Evolutionary conservation across 2,797 vertebrate genomes (phyloP).

Genomic region (Leptoclinus maculatus): DNA sequence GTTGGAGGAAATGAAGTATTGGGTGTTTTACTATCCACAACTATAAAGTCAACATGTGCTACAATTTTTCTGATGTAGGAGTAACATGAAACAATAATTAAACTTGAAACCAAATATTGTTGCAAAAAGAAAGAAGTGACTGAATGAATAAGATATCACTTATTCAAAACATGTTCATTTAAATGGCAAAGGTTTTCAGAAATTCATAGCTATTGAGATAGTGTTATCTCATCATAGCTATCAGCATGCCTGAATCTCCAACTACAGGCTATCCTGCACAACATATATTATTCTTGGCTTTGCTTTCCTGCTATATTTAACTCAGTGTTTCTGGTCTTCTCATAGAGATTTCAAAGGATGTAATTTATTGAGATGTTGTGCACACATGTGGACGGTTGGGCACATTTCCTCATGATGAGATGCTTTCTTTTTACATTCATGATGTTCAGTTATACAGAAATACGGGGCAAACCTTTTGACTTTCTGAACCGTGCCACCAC

Average conservation of each 20-base stretch:
- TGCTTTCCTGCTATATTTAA: slow-evolving; percentile 52
- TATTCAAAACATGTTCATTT: neutral
- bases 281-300: slow-evolving; percentile 52
- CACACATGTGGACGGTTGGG: slow-evolving; percentile 40
- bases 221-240: slow-evolving; percentile 14
- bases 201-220: neutral
- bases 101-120: neutral
- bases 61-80: neutral
- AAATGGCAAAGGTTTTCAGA: neutral
- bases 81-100: neutral
- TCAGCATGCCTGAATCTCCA: slow-evolving; percentile 12
- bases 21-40: neutral
- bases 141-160: slow-evolving; percentile 10
- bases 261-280: slow-evolving; percentile 23
- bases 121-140: neutral
- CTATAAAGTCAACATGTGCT: neutral
- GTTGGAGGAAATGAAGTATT: neutral
- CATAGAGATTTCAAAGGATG: slow-evolving; percentile 50
- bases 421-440: slow-evolving; percentile 34
- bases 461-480: slow-evolving; percentile 20
- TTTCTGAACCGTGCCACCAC: slow-evolving; percentile 11
- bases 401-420: slow-evolving; percentile 39
- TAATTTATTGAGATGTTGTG: slow-evolving; percentile 58
- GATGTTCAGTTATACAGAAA: slow-evolving; percentile 23
- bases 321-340: slow-evolving; percentile 54